Percentiles rank a stretch among this genome's conserved stretches.
phyloP scores from a whole-genome alignment of 2,797 vertebrate species.

The Malacoraja senta region DNA sequence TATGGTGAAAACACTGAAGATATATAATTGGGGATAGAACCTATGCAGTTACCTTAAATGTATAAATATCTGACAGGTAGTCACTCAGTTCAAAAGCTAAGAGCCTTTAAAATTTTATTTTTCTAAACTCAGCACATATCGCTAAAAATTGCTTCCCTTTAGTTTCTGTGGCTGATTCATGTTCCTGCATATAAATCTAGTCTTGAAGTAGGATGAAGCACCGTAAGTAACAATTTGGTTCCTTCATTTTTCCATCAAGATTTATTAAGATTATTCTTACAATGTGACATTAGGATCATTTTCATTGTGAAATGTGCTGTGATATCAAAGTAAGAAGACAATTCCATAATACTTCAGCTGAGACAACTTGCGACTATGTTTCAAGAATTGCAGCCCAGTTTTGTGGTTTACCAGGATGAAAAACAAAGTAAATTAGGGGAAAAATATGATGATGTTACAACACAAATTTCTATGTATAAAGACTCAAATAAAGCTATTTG shows the following conservation, averaged over 20 bases:
- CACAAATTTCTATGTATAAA: neutral
- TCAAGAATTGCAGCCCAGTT: neutral
- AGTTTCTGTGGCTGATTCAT: neutral
- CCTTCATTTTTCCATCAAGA: neutral
- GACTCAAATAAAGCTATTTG: neutral
- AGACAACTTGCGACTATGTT: neutral
- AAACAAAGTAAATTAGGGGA: neutral
- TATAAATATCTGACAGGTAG: neutral
- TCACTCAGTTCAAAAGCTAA: neutral
- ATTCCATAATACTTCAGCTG: neutral
- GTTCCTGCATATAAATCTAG: neutral
- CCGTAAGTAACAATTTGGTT: neutral
- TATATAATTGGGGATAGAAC: conserved; percentile 1
- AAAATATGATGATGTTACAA: neutral
- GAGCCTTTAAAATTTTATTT: neutral
- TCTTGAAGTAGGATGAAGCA: neutral
- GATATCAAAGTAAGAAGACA: neutral
- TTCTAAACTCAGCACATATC: neutral
- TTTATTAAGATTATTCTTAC: neutral
- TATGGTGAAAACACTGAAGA: neutral
- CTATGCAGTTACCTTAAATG: neutral
- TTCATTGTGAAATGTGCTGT: conserved; percentile 7
- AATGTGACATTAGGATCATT: neutral
- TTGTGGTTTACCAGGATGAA: neutral
- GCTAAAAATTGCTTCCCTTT: neutral